Percentiles rank a stretch among this genome's conserved stretches.
phyloP scores from a whole-genome alignment of 2,888 invertebrate species.

The Cantharis lateralis region DNA sequence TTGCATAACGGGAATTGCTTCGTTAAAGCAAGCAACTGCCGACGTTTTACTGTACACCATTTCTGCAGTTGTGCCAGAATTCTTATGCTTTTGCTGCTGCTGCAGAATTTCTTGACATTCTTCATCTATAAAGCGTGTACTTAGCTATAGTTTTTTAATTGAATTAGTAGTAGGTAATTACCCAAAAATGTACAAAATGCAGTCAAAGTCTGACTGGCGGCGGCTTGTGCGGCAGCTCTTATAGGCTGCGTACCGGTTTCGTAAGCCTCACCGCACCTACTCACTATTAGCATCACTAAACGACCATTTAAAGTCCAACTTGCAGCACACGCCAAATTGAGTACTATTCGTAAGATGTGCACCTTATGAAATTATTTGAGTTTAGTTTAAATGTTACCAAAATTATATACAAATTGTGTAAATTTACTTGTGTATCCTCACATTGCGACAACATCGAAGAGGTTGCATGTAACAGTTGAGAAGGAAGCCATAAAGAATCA shows the following conservation, averaged over 20 bases:
- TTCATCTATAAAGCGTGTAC: constrained; percentile 64
- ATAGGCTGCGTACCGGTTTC: constrained; percentile 79
- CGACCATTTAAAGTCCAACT: constrained; percentile 90
- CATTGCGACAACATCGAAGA: constrained; percentile 77
- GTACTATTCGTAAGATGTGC: constrained; percentile 71
- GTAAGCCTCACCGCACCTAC: constrained; percentile 82
- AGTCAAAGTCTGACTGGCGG: constrained; percentile 85
- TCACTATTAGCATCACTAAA: constrained; percentile 83
- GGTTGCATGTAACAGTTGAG: constrained; percentile 86
- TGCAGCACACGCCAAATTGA: constrained; percentile 86
- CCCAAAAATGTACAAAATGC: constrained; percentile 84
- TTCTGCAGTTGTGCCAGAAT: constrained; percentile 59
- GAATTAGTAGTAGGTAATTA: constrained; percentile 41
- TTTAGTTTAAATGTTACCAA: not conserved
- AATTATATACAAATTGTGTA: not conserved
- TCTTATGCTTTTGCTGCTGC: constrained; percentile 57
- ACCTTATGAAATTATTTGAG: constrained; percentile 52
- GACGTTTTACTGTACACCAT: constrained; percentile 62
- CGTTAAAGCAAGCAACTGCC: constrained; percentile 85
- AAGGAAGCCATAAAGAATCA: constrained; percentile 90
- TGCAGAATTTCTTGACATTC: constrained; percentile 74
- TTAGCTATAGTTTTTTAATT: not conserved
- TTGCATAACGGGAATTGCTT: constrained; percentile 88
- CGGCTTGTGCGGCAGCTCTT: constrained; percentile 86
- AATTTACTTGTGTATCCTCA: constrained; percentile 83